phyloP scores from a whole-genome alignment of 2,797 vertebrate species.

The Aphelocoma californica region DNA sequence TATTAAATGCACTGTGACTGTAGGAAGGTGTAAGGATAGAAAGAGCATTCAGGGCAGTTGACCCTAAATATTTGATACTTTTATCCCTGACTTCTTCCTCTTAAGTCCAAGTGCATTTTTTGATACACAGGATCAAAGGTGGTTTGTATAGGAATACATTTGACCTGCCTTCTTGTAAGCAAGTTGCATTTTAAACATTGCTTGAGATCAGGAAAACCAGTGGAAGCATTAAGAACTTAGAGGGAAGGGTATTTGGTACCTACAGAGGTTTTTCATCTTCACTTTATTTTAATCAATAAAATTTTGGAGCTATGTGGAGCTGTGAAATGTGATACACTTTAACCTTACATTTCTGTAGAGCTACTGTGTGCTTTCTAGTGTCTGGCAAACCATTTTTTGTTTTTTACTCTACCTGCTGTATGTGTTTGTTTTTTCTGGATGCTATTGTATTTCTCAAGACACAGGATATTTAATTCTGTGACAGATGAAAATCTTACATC shows the following conservation, averaged over 20 bases:
- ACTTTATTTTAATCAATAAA: neutral
- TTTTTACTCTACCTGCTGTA: neutral
- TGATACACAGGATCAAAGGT: neutral
- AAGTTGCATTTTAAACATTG: neutral
- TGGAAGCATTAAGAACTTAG: neutral
- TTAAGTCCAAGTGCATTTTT: neutral
- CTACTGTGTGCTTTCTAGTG: neutral
- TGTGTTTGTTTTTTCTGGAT: neutral
- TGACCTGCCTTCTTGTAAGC: neutral
- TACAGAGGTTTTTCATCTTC: neutral
- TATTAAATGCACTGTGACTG: neutral
- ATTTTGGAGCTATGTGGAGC: neutral
- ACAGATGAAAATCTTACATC: neutral
- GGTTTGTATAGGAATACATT: fast-evolving
- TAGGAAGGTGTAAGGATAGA: neutral
- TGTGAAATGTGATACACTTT: neutral
- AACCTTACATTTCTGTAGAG: neutral
- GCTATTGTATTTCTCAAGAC: neutral
- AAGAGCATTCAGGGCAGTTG: neutral
- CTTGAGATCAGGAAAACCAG: neutral
- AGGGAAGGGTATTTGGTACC: neutral
- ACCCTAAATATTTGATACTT: neutral
- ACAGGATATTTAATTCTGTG: neutral
- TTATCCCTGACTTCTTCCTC: neutral
- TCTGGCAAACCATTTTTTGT: neutral